Conservation (phyloP, 2,888 invertebrate species). For the Chydorus sphaericus region DNA sequence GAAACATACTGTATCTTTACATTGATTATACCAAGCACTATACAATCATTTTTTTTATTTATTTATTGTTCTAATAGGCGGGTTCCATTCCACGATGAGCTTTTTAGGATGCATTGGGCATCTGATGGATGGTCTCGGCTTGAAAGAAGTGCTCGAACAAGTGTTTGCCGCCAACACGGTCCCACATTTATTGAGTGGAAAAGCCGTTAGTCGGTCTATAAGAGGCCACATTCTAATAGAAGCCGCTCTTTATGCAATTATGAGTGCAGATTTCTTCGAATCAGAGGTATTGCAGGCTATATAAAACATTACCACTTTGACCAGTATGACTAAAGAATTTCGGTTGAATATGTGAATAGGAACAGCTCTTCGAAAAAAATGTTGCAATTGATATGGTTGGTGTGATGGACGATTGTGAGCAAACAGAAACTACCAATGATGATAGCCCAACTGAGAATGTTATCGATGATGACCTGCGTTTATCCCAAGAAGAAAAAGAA, state of each 20-base stretch:
- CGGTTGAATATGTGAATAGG: too few relatives aligned
- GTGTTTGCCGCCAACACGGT: constrained; percentile 21
- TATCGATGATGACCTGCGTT: too few relatives aligned
- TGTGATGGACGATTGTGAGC: neutral
- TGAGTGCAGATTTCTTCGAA: neutral
- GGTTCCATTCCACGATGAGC: constrained; percentile 19
- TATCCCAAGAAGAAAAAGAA: neutral
- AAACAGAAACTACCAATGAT: neutral
- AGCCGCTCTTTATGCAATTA: neutral
- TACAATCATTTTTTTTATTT: too few relatives aligned
- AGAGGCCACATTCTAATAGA: constrained; percentile 17
- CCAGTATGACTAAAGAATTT: too few relatives aligned
- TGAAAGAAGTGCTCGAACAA: constrained; percentile 20
- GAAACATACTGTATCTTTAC: neutral
- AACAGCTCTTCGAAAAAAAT: too few relatives aligned
- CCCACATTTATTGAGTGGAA: constrained; percentile 21
- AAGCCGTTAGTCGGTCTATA: constrained; percentile 19
- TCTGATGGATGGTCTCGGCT: constrained; percentile 20
- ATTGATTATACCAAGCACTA: too few relatives aligned
- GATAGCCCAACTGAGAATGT: neutral
- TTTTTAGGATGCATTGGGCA: constrained; percentile 21
- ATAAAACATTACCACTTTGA: too few relatives aligned
- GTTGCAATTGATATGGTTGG: too few relatives aligned
- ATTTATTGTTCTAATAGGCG: too few relatives aligned
- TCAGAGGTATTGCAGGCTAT: neutral